Base-by-base conservation (phyloP, 2,888 invertebrate species). In the Cremastobaeus sp. region DNA sequence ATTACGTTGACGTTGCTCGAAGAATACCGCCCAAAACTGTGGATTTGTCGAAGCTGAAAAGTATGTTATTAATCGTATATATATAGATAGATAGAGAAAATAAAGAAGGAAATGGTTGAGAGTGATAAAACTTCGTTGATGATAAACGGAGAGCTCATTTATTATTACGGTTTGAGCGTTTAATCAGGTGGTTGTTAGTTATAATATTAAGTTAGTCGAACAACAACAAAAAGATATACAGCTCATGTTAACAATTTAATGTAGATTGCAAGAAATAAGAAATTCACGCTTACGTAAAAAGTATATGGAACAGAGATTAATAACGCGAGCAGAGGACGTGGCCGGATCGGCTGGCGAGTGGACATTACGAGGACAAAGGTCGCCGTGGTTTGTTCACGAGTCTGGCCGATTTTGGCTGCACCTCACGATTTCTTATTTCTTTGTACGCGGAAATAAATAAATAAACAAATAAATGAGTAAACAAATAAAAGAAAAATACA, bases 1-100 rank as follows among this genome's bases (percentile, higher is more conserved):
- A 50, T 60, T 59, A 37, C 17, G 65, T 54, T 68, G 54, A 60
- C 39, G 64, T 64, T 64, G 50, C 45, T 62, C 43, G 66, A 37
- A 60, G 28, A 71, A 60, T 60, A 75, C 72, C 72, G 72, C 72
- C 72, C 66, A 73, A 43, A 73, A 73, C 55, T 45, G 30, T 73
- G 54, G 60, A 62, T 66, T 55, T 73, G 48, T 73, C 66, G 50
- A 60, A 72, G 18, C 57, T 64, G 47, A 52, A 66, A 50, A 66
- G 47, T 57, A 59, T 66, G 54, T 62, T 66, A 73, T 70, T 62
- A 62, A 62, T 54, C 70, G 41, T 59, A 59, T 57, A 57, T 39
- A 52, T 21, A 50, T 65, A 60, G 8, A 60, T 69, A 60, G 28
- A 69, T 54, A 54, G 35, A 68, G 41, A 12, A 62, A 62, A 48